phyloP scores from a whole-genome alignment of 2,888 invertebrate species.

The Formica aserva region DNA sequence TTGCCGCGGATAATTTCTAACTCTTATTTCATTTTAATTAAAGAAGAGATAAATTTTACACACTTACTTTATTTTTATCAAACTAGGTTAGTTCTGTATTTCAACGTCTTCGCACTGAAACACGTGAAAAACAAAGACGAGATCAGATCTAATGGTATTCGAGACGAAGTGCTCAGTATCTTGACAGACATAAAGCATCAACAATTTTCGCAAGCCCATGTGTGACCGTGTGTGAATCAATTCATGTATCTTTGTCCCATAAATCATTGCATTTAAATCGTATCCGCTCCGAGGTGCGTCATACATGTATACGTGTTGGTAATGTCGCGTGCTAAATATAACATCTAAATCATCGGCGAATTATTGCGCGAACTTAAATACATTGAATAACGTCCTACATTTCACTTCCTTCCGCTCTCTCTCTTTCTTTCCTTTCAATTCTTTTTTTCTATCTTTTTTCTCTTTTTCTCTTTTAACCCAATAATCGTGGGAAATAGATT shows the following conservation, averaged over 20 bases:
- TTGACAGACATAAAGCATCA: slow-evolving; percentile 14
- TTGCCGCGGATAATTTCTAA: slow-evolving; percentile 52
- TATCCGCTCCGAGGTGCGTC: slow-evolving; percentile 10
- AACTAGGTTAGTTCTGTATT: slow-evolving; percentile 68
- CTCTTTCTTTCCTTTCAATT: background rate
- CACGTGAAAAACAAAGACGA: slow-evolving; percentile 59
- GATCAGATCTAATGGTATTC: slow-evolving; percentile 32
- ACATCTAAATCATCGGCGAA: slow-evolving; percentile 41
- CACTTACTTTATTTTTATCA: slow-evolving; percentile 65
- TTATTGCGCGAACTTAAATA: slow-evolving; percentile 39
- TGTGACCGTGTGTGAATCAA: background rate
- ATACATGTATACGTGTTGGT: slow-evolving; percentile 31
- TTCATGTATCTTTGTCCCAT: slow-evolving; percentile 16
- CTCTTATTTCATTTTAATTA: slow-evolving; percentile 66
- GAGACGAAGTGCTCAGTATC: background rate
- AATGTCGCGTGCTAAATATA: slow-evolving; percentile 39
- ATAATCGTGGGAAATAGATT: slow-evolving; percentile 63
- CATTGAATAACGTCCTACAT: slow-evolving; percentile 27
- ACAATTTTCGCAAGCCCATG: slow-evolving; percentile 16
- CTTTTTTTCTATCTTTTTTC: slow-evolving; percentile 36
- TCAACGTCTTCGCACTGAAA: slow-evolving; percentile 75
- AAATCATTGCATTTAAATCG: slow-evolving; percentile 34
- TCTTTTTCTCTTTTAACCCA: slow-evolving; percentile 53
- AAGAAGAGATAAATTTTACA: slow-evolving; percentile 71
- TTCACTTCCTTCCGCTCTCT: slow-evolving; percentile 24